phyloP scores from a whole-genome alignment of 2,113 vertebrate genomes.

The Mesoclemmys tuberculata region DNA sequence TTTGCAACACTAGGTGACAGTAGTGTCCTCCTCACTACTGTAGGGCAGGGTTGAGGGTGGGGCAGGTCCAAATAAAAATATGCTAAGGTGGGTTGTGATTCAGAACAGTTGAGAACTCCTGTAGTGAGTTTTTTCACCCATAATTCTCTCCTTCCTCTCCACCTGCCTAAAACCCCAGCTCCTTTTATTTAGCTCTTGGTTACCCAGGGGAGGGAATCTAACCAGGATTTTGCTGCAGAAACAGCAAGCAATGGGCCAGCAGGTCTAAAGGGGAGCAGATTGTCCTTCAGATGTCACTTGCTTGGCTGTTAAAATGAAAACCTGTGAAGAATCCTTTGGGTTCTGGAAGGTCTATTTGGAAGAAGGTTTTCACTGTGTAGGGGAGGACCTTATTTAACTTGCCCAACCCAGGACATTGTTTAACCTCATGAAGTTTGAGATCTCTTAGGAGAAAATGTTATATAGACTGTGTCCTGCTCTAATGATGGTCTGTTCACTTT shows the following conservation, averaged over 20 bases:
- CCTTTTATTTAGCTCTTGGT: background rate
- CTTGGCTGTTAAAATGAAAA: background rate
- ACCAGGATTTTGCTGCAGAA: background rate
- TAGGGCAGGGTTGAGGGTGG: too few relatives aligned
- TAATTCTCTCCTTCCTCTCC: background rate
- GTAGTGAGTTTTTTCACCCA: background rate
- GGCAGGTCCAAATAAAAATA: too few relatives aligned
- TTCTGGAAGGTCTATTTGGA: background rate
- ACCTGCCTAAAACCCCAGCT: background rate
- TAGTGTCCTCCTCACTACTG: too few relatives aligned
- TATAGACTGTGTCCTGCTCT: background rate
- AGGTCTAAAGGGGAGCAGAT: background rate
- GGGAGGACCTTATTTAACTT: background rate
- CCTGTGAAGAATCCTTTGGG: background rate
- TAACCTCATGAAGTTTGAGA: background rate
- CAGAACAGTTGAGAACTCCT: too few relatives aligned
- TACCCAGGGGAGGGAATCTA: background rate
- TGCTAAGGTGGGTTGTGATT: too few relatives aligned
- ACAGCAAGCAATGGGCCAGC: background rate
- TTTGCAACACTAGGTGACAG: too few relatives aligned
- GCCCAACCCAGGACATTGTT: background rate
- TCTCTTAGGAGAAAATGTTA: background rate
- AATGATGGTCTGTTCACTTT: background rate
- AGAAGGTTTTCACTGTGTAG: background rate
- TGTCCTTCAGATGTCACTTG: background rate